Base-by-base conservation (phyloP, 2,888 invertebrate species). In the Elmis aenea region DNA sequence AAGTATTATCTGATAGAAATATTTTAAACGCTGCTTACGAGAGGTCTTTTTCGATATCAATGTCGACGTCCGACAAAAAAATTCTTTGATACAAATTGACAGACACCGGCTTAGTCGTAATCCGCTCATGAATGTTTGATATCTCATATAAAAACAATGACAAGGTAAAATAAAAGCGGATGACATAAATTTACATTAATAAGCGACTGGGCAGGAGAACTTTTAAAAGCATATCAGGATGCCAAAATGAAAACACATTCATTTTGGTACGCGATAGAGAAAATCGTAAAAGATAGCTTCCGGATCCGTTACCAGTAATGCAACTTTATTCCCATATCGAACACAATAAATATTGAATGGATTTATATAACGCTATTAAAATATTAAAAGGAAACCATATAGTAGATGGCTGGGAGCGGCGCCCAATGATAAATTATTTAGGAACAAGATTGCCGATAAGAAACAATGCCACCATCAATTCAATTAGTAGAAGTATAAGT, bases 281-380 rank as follows among this genome's bases (percentile, higher is more conserved):
- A 42, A 42, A 42, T 38, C 33, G 42, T 42, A 42, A 42, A 33
- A 31, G 42, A 42, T 42, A 25, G 28, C 42, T 42, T 42, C 42
- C 42, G 33, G 18, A n/a, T n/a, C n/a, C n/a, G 37, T 42, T 18
- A 5, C 29, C 33, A 23, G 33, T 30, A 42, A 37, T 45, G 42
- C 37, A 33, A 42, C 42, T 37, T 47, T 42, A 45, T 27, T 36
- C 32, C 39, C 41, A 26, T 22, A n/a, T 25, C 28, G 31, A 40
- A 36, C n/a, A n/a, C 41, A 47, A 47, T 47, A 47, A 47, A 45
- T 47, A 47, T 45, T 26, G 38, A 31, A 34, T 34, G 33, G 42
- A 42, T 48, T 45, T 39, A 33, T 31, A 47, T 48, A 50, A 52
- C 48, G 45, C 49, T 47, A 47, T 50, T 51, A 54, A 44, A 42